phyloP scores from a whole-genome alignment of 2,113 vertebrate species.

The Forbesichthys agassizii region DNA sequence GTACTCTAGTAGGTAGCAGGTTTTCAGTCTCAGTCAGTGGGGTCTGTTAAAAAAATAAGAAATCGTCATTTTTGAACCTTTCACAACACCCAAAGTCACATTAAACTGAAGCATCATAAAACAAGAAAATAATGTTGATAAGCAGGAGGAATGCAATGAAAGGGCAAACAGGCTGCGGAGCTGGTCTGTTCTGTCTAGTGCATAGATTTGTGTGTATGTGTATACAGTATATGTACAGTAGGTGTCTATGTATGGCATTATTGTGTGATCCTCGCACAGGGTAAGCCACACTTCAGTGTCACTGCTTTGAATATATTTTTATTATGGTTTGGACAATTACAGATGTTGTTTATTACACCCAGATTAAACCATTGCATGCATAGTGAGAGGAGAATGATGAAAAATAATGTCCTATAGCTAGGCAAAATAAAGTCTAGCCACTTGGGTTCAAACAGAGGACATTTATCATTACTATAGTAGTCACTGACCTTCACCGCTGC shows the following conservation, averaged over 20 bases:
- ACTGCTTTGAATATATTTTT: conserved; percentile 54
- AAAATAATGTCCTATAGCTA: conserved; percentile 64
- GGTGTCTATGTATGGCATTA: conserved; percentile 3
- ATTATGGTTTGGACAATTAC: conserved; percentile 53
- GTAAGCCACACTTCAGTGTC: conserved; percentile 50
- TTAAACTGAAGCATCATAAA: no score
- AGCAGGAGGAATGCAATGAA: not conserved
- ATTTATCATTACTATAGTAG: conserved; percentile 64
- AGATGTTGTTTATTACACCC: conserved; percentile 59
- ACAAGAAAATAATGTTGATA: not conserved
- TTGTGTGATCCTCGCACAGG: conserved; percentile 27
- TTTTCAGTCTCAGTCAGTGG: conserved; percentile 9
- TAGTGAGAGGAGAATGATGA: conserved; percentile 52
- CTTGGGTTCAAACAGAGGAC: conserved; percentile 57
- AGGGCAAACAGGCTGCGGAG: no score
- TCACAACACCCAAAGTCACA: no score
- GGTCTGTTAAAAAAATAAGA: not conserved
- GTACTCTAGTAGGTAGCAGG: not conserved
- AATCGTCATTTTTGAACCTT: no score
- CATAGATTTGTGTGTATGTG: not conserved
- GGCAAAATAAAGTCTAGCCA: conserved; percentile 64
- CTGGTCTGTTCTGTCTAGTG: no score
- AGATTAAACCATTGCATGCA: conserved; percentile 54
- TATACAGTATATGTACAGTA: not conserved
- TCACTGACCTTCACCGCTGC: conserved; percentile 62